Evolutionary conservation across 1,140 invertebrate genomes (phyloP), one percentile per base, ranked within the genome.

Genomic region (Calephelis virginiensis): DNA sequence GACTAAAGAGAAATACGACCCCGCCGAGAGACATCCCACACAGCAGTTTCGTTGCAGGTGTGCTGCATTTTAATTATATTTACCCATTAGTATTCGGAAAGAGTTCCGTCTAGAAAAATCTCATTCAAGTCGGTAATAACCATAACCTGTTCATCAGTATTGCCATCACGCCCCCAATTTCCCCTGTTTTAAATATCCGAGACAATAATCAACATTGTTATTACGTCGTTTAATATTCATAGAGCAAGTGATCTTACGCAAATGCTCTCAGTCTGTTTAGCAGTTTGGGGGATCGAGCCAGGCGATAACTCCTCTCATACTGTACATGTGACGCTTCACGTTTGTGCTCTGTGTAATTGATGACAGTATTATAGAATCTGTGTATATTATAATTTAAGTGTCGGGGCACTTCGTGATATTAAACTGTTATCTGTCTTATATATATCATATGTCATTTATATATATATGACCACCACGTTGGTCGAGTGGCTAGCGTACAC

Each of bases 131-230:
- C n/a, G 17, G 17, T 47, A 47, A 50, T 59, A 14, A 60, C 63
- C 70, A 48, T 61, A 13, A 56, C 56, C 59, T 49, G 28, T 63
- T 71, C 63, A 67, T 82, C 71, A 60, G 73, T 70, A 80, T 70
- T 74, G 63, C 14, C 70, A 68, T 77, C 83, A 82, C 81, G 82
- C 71, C 72, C 53, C 67, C 82, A 74, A 83, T 80, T 81, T 88
- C 72, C 77, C 77, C 73, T 77, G 76, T 79, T 84, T 85, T 84
- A 82, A 85, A 80, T 72, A 74, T 74, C 79, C 53, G 49, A 76
- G 77, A 85, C 85, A 86, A 88, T 88, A 82, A 88, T 85, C 80
- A 83, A 78, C 76, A 72, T 75, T 81, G 78, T 82, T 84, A 84
- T 83, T 78, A 81, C 78, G 74, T 76, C 64, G 74, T 75, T 85